These are phyloP conservation scores for Drosophila mercatorum DNA, from an alignment of 2,888 invertebrate genomes.

Conservation along the genomic window DNA sequence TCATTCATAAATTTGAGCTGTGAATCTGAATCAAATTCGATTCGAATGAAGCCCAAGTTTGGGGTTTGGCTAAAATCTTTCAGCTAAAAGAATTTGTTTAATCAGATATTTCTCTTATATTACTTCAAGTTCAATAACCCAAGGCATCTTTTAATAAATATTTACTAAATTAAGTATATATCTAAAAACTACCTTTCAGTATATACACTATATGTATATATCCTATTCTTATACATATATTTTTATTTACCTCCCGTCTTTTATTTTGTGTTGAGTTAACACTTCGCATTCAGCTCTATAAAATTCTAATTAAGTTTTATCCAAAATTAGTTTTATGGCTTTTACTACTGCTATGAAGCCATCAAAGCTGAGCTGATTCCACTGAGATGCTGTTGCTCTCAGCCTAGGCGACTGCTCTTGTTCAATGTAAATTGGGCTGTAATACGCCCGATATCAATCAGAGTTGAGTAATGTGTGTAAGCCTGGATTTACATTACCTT, in stretches of 20 bases:
- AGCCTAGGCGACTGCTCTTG: neutral
- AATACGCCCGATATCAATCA: conserved; percentile 20
- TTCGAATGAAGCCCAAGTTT: neutral
- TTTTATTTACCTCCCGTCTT: neutral
- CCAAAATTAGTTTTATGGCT: conserved; percentile 15
- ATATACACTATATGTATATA: neutral
- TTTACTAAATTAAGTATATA: too few relatives aligned
- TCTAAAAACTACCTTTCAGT: neutral
- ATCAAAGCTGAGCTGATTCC: conserved; percentile 19
- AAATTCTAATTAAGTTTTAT: conserved; percentile 4
- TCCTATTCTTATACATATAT: neutral
- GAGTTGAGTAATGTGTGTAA: conserved; percentile 8
- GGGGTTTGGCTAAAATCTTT: neutral
- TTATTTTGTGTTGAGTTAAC: conserved; percentile 13
- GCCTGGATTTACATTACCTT: conserved; percentile 16
- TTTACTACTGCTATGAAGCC: conserved; percentile 27
- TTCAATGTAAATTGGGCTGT: neutral
- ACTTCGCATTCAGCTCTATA: neutral
- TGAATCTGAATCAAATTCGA: neutral
- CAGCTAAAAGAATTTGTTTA: neutral
- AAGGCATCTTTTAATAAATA: too few relatives aligned
- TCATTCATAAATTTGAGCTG: neutral
- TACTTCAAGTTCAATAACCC: neutral
- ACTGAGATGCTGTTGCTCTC: neutral
- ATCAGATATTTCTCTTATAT: neutral